These are phyloP conservation scores for Venusia cambrica DNA, from an alignment of 2,888 invertebrate genomes.

Conservation along the genomic window DNA sequence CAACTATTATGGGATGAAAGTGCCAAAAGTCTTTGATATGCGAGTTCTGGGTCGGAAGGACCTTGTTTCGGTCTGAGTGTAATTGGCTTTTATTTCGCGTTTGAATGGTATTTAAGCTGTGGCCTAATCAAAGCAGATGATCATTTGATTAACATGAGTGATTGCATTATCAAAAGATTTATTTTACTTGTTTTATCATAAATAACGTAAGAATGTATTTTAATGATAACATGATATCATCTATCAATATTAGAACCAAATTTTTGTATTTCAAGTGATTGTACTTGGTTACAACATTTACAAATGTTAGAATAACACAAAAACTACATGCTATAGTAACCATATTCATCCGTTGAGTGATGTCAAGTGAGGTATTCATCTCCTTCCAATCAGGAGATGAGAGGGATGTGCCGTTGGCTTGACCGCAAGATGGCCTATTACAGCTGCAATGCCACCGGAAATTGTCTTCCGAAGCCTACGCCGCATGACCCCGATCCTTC, in stretches of 20 bases:
- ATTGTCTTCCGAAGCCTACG: conserved; percentile 16
- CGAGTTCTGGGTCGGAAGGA: conserved; percentile 30
- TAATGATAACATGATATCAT: background rate
- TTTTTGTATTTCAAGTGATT: too few species aligned
- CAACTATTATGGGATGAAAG: conserved; percentile 54
- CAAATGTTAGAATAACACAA: too few species aligned
- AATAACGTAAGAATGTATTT: background rate
- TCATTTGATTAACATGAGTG: too few species aligned
- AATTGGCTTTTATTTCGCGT: conserved; percentile 16
- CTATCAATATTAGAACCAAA: too few species aligned
- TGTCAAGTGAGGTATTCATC: conserved; percentile 8
- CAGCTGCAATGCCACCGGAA: conserved; percentile 16
- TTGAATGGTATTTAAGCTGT: too few species aligned
- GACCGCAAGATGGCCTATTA: conserved; percentile 23
- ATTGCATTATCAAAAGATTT: too few species aligned
- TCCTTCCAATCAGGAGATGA: conserved; percentile 19
- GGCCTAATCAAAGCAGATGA: too few species aligned
- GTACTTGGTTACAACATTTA: too few species aligned
- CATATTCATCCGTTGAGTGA: conserved; percentile 5
- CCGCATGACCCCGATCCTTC: conserved; percentile 18
- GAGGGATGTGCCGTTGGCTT: conserved; percentile 15
- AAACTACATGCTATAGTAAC: too few species aligned
- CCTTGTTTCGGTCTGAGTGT: conserved; percentile 14
- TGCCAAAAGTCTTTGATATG: conserved; percentile 45
- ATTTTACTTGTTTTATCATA: too few species aligned